A percentile compares a stretch with the other conserved stretches of the same genome.
phyloP scores from a whole-genome alignment of 2,888 invertebrate genomes.

The Pterostichus niger region DNA sequence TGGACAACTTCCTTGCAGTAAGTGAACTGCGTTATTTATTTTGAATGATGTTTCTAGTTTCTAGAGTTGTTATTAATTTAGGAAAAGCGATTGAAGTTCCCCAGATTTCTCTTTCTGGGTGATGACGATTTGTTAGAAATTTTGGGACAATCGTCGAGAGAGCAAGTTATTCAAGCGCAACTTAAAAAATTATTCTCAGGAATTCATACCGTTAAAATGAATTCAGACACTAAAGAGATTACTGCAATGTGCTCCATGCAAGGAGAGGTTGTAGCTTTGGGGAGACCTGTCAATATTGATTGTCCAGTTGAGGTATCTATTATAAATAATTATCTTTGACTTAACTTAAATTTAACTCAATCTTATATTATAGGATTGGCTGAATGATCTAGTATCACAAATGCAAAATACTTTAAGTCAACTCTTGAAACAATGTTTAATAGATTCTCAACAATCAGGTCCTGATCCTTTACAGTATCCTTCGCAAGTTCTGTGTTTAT shows the following conservation, averaged over 20 bases:
- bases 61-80: slow-evolving; percentile 74
- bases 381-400: slow-evolving; percentile 88
- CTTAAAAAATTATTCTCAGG: slow-evolving; percentile 98
- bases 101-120: slow-evolving; percentile 97
- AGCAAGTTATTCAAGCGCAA: slow-evolving; percentile 94
- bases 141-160: slow-evolving; percentile 94
- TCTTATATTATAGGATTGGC: slow-evolving; percentile 81
- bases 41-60: slow-evolving; percentile 19
- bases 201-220: slow-evolving; percentile 87
- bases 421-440: slow-evolving; percentile 81
- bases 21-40: slow-evolving; percentile 27
- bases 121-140: slow-evolving; percentile 98
- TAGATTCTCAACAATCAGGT: slow-evolving; percentile 77
- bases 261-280: slow-evolving; percentile 86
- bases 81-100: slow-evolving; percentile 96
- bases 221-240: slow-evolving; percentile 77
- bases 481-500: slow-evolving; percentile 90
- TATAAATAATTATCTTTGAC: slow-evolving; percentile 37
- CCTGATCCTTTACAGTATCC: slow-evolving; percentile 83
- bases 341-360: slow-evolving; percentile 5
- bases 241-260: slow-evolving; percentile 86
- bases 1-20: slow-evolving; percentile 96
- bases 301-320: slow-evolving; percentile 86
- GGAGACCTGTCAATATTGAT: slow-evolving; percentile 84
- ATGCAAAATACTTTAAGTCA: slow-evolving; percentile 89